Evolutionary conservation across 2,888 invertebrate genomes (phyloP).

Genomic region (Pollenia labialis): DNA sequence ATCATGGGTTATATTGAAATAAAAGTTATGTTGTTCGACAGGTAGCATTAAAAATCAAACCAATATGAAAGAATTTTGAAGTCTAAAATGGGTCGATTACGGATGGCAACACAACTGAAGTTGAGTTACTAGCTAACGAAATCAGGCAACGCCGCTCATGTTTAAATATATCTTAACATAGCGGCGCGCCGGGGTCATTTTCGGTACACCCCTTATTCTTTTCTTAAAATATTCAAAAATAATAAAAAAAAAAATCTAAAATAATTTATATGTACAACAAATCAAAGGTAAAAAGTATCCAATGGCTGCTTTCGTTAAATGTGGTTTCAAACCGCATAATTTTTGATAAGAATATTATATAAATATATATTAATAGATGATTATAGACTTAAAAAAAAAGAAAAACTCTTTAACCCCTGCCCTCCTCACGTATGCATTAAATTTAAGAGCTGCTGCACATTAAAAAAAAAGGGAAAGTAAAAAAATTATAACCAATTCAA

Average conservation of each 20-base stretch:
- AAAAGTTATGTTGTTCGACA: too few relatives aligned
- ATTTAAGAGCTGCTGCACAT: not conserved
- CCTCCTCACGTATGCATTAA: not conserved
- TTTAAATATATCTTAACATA: too few relatives aligned
- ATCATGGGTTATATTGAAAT: too few relatives aligned
- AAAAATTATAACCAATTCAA: too few relatives aligned
- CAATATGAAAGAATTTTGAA: too few relatives aligned
- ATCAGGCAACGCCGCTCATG: too few relatives aligned
- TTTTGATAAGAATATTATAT: slow-evolving; percentile 38
- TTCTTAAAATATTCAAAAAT: not conserved
- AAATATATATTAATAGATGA: not conserved
- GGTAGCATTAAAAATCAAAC: too few relatives aligned
- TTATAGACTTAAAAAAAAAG: slow-evolving; percentile 10
- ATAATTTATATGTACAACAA: not conserved
- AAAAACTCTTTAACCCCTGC: not conserved
- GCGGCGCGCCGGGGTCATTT: not conserved
- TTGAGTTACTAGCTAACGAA: too few relatives aligned
- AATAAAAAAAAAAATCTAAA: not conserved
- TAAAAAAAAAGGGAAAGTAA: not conserved
- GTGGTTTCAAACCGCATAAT: slow-evolving; percentile 24
- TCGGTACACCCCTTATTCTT: not conserved
- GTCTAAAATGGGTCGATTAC: too few relatives aligned
- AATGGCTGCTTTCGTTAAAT: slow-evolving; percentile 42
- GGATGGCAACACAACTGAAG: too few relatives aligned
- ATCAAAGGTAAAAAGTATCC: slow-evolving; percentile 1